Base-by-base conservation (phyloP, 2,113 vertebrate genomes). In the Oncorhynchus kisutch region DNA sequence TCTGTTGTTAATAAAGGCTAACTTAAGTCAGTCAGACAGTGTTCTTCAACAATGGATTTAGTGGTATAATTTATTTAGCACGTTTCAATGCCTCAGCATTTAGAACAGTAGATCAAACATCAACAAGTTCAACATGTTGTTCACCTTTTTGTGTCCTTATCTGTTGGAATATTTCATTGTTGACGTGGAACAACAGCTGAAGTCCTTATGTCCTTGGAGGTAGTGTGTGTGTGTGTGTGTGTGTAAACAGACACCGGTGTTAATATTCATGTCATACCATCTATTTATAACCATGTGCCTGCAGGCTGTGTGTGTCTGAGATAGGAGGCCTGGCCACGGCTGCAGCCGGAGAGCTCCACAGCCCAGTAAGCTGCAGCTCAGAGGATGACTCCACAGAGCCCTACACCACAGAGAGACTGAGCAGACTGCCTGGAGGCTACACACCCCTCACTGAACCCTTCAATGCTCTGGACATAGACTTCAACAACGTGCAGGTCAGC, bases 361-460 rank as follows among this genome's bases (percentile, higher is more conserved):
- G 97, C 80, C 95, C 94, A 0, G 94, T 96, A 0, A 93, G 84
- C 0, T 92, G 90, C 82, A 90, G 87, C 76, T 75, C 82, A 6
- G 94, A 92, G 0, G 96, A 96, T 62, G 96, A 97, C 77, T 91
- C 93, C 29, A 78, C 93, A 5, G 98, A 99, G 87, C 98, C 97
- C 13, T 99, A 99, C 80, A 98, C 96, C 73, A 99, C 97, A 0
- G 98, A 99, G 88, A 95, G 97, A 74, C 95, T 99, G 80, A 97
- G 94, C 90, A 92, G 92, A 74, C 75, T 98, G 81, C 94, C 95
- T 7, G 96, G 96, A 62, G 98, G 97, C 1, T 98, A 96, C 34
- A 77, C 78, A 66, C 67, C 95, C 70, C 93, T 99, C 80, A 98
- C 96, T 51, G 88, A 95, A n/a, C 91, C 94, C 3, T 96, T 96